Conservation (phyloP, 2,888 invertebrate species). For the Thecocarcelia acutangulata region DNA sequence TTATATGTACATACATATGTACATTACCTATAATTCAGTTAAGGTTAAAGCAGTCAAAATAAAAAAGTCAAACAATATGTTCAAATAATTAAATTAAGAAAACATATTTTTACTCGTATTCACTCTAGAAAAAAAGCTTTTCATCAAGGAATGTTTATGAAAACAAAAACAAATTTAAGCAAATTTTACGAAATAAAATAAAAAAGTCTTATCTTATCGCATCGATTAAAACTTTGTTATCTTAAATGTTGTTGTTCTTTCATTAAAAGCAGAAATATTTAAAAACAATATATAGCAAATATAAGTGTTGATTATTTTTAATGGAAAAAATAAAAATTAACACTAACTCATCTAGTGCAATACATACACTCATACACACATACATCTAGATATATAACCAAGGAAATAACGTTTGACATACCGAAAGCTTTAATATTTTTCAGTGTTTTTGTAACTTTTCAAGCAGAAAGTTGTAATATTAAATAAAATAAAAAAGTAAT, state of each 20-base stretch:
- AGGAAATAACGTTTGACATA: constrained; percentile 52
- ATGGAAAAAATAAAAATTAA: constrained; percentile 46
- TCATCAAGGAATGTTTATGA: not conserved
- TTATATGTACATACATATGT: too few relatives aligned
- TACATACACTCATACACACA: too few relatives aligned
- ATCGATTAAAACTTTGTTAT: constrained; percentile 59
- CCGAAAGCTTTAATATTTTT: constrained; percentile 62
- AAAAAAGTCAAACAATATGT: constrained; percentile 21
- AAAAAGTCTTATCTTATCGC: constrained; percentile 60
- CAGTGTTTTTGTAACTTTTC: constrained; percentile 67
- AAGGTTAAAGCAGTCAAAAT: not conserved
- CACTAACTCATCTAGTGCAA: constrained; percentile 47
- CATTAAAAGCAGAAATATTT: not conserved
- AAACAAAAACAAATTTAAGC: constrained; percentile 28
- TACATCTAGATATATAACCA: not conserved
- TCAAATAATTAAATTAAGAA: constrained; percentile 16
- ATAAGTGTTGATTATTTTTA: constrained; percentile 37
- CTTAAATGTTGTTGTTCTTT: constrained; percentile 34
- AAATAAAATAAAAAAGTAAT: constrained; percentile 13
- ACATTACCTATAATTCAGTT: not conserved
- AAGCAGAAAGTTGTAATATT: constrained; percentile 56
- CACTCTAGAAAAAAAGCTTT: constrained; percentile 48
- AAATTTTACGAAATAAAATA: constrained; percentile 66
- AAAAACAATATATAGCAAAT: constrained; percentile 44
- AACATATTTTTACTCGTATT: constrained; percentile 21